Conservation (phyloP, 2,113 vertebrate genomes). For the Thinocorus orbignyianus region DNA sequence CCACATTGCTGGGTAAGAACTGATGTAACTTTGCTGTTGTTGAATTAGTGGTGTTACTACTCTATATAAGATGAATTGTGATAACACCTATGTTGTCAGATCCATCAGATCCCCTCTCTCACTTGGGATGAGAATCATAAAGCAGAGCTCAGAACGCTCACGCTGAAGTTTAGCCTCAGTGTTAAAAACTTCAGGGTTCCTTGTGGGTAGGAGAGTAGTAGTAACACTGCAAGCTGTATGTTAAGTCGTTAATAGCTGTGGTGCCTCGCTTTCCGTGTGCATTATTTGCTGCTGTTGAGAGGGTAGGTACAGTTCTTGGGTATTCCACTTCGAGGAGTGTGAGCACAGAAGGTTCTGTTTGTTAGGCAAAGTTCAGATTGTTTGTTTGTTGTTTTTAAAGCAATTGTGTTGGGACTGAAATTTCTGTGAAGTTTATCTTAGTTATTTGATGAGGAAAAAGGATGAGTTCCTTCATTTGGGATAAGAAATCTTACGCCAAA, state of each 20-base stretch:
- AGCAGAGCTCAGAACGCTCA: neutral
- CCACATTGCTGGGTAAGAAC: neutral
- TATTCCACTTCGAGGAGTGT: neutral
- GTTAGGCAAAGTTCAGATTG: neutral
- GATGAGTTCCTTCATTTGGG: neutral
- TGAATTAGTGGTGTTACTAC: neutral
- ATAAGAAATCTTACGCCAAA: neutral
- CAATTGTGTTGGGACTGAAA: neutral
- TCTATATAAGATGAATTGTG: neutral
- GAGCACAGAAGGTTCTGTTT: neutral
- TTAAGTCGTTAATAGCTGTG: neutral
- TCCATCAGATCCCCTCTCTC: neutral
- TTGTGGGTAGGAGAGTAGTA: neutral
- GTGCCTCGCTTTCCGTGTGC: neutral
- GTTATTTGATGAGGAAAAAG: neutral
- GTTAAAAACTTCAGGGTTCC: neutral
- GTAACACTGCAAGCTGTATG: neutral
- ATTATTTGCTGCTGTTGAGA: neutral
- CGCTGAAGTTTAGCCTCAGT: neutral
- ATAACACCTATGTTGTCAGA: neutral
- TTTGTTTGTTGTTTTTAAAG: neutral
- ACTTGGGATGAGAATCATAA: neutral
- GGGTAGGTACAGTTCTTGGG: neutral
- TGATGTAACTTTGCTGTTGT: neutral
- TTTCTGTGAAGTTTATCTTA: neutral